phyloP scores from a whole-genome alignment of 2,113 vertebrate genomes.

The Barnardius zonarius region DNA sequence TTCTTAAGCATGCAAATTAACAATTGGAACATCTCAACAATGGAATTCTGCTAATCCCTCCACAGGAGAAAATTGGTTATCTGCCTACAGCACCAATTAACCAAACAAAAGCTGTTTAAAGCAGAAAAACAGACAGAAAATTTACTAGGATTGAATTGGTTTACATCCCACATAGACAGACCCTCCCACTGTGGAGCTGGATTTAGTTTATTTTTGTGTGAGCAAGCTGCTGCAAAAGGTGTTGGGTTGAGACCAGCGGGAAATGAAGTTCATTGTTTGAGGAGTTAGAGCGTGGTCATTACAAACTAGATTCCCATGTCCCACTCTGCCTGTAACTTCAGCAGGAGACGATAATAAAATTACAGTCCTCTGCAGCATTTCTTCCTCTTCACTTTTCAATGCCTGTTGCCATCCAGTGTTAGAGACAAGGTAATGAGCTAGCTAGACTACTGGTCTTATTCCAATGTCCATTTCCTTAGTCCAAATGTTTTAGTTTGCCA shows the following conservation, averaged over 20 bases:
- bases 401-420: neutral
- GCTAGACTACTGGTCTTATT: neutral
- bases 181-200: neutral
- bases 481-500: neutral
- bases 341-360: neutral
- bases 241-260: neutral
- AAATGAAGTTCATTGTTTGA: neutral
- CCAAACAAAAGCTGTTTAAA: slow-evolving; percentile 23
- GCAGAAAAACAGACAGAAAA: slow-evolving; percentile 9
- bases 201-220: neutral
- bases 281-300: neutral
- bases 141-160: neutral
- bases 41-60: slow-evolving; percentile 8
- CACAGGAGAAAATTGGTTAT: slow-evolving; percentile 21
- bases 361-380: neutral
- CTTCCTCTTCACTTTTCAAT: neutral
- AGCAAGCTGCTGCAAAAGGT: neutral
- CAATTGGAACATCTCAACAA: slow-evolving; percentile 21
- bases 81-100: slow-evolving; percentile 3
- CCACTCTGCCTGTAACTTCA: neutral
- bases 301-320: neutral
- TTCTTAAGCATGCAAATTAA: slow-evolving; percentile 21
- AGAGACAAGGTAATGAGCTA: neutral
- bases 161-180: neutral
- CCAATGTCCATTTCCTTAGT: neutral